Conservation (phyloP, 1,140 invertebrate species). For the Formica exsecta region DNA sequence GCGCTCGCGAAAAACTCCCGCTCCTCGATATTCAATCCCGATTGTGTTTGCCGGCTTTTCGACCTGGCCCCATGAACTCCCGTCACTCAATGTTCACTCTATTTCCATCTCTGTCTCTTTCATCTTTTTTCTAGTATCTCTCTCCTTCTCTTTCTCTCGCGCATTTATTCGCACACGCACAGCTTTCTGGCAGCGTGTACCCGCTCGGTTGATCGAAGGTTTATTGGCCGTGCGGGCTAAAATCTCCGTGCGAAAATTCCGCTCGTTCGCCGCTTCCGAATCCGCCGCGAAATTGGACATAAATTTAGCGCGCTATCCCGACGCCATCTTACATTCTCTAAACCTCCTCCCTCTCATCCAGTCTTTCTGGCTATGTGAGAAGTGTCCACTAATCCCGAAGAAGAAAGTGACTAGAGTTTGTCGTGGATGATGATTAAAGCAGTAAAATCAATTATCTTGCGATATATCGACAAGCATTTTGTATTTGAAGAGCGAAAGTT, state of each 20-base stretch:
- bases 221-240: constrained; percentile 75
- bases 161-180: constrained; percentile 11
- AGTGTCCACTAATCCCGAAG: constrained; percentile 18
- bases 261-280: constrained; percentile 72
- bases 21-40: constrained; percentile 76
- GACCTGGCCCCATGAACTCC: not conserved
- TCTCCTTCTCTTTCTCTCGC: not conserved
- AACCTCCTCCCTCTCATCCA: not conserved
- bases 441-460: not conserved
- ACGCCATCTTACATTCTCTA: not conserved
- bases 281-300: constrained; percentile 79
- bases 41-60: constrained; percentile 70
- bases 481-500: not conserved
- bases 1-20: constrained; percentile 56
- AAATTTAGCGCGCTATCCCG: constrained; percentile 73
- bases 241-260: constrained; percentile 79
- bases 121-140: not conserved
- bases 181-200: constrained; percentile 49
- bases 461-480: not conserved
- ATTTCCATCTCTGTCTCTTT: not conserved
- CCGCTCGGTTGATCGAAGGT: constrained; percentile 67
- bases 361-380: not conserved
- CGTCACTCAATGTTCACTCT: not conserved
- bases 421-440: not conserved
- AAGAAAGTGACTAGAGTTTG: not conserved